These are phyloP conservation scores for Melanostigma gelatinosum DNA, from an alignment of 2,113 vertebrate genomes.

Conservation along the genomic window DNA sequence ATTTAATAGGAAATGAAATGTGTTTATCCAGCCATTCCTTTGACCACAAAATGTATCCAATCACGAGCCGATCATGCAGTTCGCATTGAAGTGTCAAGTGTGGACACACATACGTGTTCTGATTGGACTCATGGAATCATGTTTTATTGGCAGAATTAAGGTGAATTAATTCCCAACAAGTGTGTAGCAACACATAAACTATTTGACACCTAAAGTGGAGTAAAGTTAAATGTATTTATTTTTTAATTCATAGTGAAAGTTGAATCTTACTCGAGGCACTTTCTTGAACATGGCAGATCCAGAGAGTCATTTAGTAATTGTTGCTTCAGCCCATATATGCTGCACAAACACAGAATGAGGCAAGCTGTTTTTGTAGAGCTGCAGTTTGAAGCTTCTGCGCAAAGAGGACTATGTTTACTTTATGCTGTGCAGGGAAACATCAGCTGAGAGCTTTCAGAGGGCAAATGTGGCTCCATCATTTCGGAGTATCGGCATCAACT, in stretches of 20 bases:
- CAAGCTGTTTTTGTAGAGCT: background rate
- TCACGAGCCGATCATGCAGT: too few relatives aligned
- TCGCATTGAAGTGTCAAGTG: too few relatives aligned
- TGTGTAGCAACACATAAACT: background rate
- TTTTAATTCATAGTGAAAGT: background rate
- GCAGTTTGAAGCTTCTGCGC: background rate
- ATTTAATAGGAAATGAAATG: too few relatives aligned
- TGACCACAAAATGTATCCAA: too few relatives aligned
- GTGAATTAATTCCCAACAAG: background rate
- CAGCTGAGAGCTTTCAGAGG: background rate
- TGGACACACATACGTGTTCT: too few relatives aligned
- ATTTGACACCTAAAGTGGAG: background rate
- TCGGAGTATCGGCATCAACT: background rate
- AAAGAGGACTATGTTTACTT: background rate
- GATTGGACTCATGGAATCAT: too few relatives aligned
- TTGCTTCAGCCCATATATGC: background rate
- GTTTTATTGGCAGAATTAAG: too few relatives aligned
- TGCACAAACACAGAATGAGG: background rate
- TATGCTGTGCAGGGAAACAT: conserved; percentile 11
- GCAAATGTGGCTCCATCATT: background rate
- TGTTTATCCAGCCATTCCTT: too few relatives aligned
- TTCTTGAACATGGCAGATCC: background rate
- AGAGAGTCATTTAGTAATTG: background rate
- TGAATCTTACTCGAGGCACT: background rate
- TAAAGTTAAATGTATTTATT: background rate